Evolutionary conservation across 2,113 vertebrate species (phyloP).

Genomic region (Dunckerocampus dactyliophorus): DNA sequence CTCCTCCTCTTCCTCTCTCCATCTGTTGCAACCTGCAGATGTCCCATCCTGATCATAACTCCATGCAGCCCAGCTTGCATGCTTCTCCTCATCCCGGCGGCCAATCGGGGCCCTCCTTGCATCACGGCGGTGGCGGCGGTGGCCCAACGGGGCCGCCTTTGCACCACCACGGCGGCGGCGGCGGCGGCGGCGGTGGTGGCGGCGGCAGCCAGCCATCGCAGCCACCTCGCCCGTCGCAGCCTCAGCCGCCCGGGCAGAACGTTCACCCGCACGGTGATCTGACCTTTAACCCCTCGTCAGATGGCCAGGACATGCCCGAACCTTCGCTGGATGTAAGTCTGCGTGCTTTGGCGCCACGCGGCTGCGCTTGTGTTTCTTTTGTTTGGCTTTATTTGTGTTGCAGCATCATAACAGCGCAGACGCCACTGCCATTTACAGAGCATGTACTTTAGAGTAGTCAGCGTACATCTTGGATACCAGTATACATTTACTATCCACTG

Average conservation of each 20-base stretch:
- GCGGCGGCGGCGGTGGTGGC: conserved; percentile 67
- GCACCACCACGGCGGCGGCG: conserved; percentile 88
- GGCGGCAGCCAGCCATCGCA: conserved; percentile 82
- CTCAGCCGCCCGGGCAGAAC: conserved; percentile 87
- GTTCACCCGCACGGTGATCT: conserved; percentile 96
- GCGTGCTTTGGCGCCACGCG: conserved; percentile 32
- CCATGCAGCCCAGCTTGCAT: conserved; percentile 99
- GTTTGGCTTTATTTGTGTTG: not conserved
- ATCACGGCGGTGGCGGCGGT: conserved; percentile 76
- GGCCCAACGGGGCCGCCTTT: conserved; percentile 94
- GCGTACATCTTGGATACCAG: too few species aligned
- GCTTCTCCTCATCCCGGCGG: conserved; percentile 90
- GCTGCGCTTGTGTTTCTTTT: conserved; percentile 52
- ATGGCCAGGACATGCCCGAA: conserved; percentile 97
- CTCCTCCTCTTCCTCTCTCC: conserved; percentile 25
- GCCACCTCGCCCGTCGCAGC: conserved; percentile 84
- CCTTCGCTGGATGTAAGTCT: conserved; percentile 99
- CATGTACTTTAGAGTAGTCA: too few species aligned
- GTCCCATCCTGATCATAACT: conserved; percentile 96
- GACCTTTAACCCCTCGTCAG: conserved; percentile 97
- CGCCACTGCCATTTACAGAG: too few species aligned
- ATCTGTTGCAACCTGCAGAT: conserved; percentile 79
- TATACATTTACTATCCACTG: too few species aligned
- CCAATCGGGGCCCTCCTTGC: conserved; percentile 97
- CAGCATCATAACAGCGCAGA: not conserved